Base-by-base conservation (phyloP, 2,888 invertebrate species). In the Teleiodes luculella region DNA sequence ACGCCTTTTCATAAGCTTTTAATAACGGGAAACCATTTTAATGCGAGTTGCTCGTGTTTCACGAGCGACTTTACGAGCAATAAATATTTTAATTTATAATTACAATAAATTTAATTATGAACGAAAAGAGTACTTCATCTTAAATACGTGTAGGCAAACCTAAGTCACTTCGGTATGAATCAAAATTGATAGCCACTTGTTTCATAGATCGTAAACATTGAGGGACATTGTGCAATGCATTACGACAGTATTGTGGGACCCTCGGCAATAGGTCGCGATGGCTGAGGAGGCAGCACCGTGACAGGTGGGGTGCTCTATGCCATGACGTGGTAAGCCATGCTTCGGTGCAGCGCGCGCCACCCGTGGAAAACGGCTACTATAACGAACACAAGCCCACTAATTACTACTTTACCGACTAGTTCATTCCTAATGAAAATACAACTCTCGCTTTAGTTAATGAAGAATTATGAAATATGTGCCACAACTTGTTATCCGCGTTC, bases 231-330 rank as follows among this genome's bases (percentile, higher is more conserved):
- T 62, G 64, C 66, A 70, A 68, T 57, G 57, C 58, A 45, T 54
- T 50, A 54, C 48, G 45, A 30, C 49, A 45, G n/a, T 37, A 37
- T 50, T 45, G 31, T 54, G 62, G 46, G 43, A 50, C 30, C 47
- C 39, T 33, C 54, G 54, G 53, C 51, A 50, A 53, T 16, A 36
- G 46, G 46, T 46, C 51, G 52, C 58, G 53, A 54, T 61, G 64
- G 61, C 65, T 60, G 65, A 70, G 39, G 65, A 70, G 65, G 64
- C 81, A 84, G 66, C 78, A 87, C 83, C 86, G 86, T 87, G 76
- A 87, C 88, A 82, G n/a, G 80, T 83, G 74, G 87, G 87, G 88
- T 87, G 83, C 82, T 78, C 80, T 83, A 86, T 81, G 84, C 78
- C 78, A 80, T 82, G 80, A 77, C 74, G 74, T 78, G 73, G 67